Evolutionary conservation across 2,797 vertebrate species (phyloP).

Genomic region (Eulemur coronatus): DNA sequence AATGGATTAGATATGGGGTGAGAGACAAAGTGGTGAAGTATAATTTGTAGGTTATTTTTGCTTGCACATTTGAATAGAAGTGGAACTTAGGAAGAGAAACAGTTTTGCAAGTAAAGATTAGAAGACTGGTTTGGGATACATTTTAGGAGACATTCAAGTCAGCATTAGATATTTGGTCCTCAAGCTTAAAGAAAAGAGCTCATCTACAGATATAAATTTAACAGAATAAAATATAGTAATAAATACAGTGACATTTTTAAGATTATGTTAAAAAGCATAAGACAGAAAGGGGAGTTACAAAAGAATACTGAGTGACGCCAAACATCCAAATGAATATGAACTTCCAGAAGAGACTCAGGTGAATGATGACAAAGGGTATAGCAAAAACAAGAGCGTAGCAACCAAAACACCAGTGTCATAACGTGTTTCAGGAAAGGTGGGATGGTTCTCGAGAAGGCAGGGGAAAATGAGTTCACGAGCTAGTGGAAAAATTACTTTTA

Average conservation of each 20-base stretch:
- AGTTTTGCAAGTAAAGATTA: not conserved
- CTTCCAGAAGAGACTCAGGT: not conserved
- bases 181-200: not conserved
- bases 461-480: not conserved
- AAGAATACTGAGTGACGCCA: not conserved
- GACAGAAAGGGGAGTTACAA: not conserved
- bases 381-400: rapidly evolving
- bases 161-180: not conserved
- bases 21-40: not conserved
- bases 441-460: not conserved
- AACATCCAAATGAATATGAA: not conserved
- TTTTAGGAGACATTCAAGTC: not conserved
- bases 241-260: not conserved
- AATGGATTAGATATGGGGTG: not conserved
- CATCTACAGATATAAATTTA: not conserved
- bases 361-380: not conserved
- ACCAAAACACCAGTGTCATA: not conserved
- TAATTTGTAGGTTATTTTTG: not conserved
- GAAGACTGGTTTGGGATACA: not conserved
- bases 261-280: not conserved
- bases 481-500: not conserved
- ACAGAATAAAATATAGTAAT: not conserved
- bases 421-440: not conserved
- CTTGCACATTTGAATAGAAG: not conserved
- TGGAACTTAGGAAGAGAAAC: not conserved